phyloP scores from a whole-genome alignment of 1,140 invertebrate genomes.

The Chrysomallon squamiferum region DNA sequence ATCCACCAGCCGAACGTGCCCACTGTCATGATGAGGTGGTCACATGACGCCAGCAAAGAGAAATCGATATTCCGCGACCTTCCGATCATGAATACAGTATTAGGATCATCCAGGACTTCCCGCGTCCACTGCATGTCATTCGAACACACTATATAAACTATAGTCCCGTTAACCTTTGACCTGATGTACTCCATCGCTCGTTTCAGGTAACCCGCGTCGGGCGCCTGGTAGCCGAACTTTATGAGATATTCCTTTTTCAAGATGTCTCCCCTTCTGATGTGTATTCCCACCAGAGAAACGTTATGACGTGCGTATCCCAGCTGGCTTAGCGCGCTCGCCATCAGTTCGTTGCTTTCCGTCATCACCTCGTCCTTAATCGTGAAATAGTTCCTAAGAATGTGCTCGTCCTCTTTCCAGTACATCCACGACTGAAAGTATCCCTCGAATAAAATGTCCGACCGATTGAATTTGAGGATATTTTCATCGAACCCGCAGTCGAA shows the following conservation, averaged over 20 bases:
- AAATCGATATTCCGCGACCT: conserved; percentile 45
- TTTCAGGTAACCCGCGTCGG: conserved; percentile 19
- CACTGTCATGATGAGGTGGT: conserved; percentile 40
- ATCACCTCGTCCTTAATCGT: conserved; percentile 27
- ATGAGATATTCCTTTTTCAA: conserved; percentile 3
- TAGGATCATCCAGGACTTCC: not conserved
- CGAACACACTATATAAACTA: conserved; percentile 34
- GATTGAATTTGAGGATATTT: conserved; percentile 12
- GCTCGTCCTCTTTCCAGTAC: conserved; percentile 34
- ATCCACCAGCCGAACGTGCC: conserved; percentile 49
- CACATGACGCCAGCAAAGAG: conserved; percentile 23
- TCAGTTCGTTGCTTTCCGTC: conserved; percentile 8
- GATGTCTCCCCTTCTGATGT: conserved; percentile 44
- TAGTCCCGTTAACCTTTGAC: conserved; percentile 9
- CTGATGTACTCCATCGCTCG: conserved; percentile 31
- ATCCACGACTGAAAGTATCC: conserved; percentile 43
- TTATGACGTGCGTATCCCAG: conserved; percentile 5
- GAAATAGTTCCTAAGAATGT: conserved; percentile 27
- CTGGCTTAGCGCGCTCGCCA: conserved; percentile 7
- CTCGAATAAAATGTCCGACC: conserved; percentile 18
- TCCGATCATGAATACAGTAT: conserved; percentile 13
- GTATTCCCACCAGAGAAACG: conserved; percentile 35
- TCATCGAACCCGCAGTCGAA: conserved; percentile 27
- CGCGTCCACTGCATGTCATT: conserved; percentile 34
- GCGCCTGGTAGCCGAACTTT: conserved; percentile 22